Evolutionary conservation across 2,113 vertebrate species (phyloP).

Genomic region (Pelecanoides urinatrix): DNA sequence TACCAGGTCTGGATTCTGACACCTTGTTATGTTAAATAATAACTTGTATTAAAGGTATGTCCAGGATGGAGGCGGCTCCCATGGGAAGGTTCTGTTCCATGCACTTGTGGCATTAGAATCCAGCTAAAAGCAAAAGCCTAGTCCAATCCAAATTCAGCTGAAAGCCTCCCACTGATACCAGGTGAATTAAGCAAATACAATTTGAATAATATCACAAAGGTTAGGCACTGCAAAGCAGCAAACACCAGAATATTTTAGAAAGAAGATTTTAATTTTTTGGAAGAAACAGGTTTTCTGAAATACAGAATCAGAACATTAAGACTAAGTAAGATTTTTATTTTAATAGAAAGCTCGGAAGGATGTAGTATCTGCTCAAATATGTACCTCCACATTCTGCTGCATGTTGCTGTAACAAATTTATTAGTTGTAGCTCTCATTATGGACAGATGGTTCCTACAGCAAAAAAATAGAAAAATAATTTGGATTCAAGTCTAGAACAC

Average conservation of each 20-base stretch:
- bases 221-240: slow-evolving; percentile 24
- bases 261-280: slow-evolving; percentile 58
- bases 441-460: slow-evolving; percentile 41
- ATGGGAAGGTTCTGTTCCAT: not conserved
- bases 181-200: not conserved
- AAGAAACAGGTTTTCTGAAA: slow-evolving; percentile 51
- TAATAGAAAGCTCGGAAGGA: not conserved
- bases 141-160: not conserved
- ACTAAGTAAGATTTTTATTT: slow-evolving; percentile 8
- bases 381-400: not conserved
- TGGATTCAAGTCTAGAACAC: slow-evolving; percentile 52
- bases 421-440: slow-evolving; percentile 13
- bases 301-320: slow-evolving; percentile 41
- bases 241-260: slow-evolving; percentile 53
- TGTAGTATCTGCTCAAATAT: not conserved
- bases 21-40: not conserved
- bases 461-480: slow-evolving; percentile 65
- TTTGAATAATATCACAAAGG: not conserved
- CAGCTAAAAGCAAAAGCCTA: not conserved
- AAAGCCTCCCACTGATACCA: not conserved
- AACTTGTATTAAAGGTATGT: not conserved
- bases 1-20: not conserved
- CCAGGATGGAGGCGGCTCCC: not conserved
- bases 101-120: not conserved
- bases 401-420: not conserved